These are phyloP conservation scores for Clytia hemisphaerica DNA, from an alignment of 30 jellyfish, hydroid and myxozoan species.

Conservation along the genomic window DNA sequence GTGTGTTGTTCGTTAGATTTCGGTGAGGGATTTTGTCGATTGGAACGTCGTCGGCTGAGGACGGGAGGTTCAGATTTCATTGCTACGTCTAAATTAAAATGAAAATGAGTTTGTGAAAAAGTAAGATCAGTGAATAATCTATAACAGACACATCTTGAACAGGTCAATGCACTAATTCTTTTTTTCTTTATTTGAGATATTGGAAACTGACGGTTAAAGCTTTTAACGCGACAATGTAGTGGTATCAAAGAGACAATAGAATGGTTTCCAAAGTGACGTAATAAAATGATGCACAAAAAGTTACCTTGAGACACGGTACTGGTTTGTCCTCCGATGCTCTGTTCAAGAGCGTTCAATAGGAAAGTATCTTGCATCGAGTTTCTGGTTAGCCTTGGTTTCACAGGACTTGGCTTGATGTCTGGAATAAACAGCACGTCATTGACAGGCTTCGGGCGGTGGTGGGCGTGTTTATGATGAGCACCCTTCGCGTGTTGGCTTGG, in stretches of 20 bases:
- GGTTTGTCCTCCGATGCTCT: constrained; percentile 84
- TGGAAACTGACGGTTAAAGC: too few species aligned
- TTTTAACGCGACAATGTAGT: too few species aligned
- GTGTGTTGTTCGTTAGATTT: constrained; percentile 5
- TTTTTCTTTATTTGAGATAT: too few species aligned
- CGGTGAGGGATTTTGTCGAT: constrained; percentile 20
- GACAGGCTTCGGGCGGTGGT: constrained; percentile 35
- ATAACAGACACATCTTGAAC: background rate
- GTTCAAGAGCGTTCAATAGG: constrained; percentile 81
- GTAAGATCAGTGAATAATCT: too few species aligned
- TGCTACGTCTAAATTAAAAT: background rate
- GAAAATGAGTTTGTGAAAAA: too few species aligned
- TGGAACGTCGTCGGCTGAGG: constrained; percentile 34
- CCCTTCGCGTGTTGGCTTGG: constrained; percentile 1
- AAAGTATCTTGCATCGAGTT: constrained; percentile 98
- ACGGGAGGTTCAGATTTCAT: constrained; percentile 26
- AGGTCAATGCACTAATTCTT: too few species aligned
- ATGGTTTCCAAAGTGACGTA: background rate
- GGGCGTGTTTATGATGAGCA: background rate
- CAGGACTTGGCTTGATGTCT: constrained; percentile 91
- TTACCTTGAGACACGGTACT: background rate
- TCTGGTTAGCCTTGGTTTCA: constrained; percentile 89
- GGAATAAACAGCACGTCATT: constrained; percentile 35
- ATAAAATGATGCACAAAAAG: background rate
- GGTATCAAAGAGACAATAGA: background rate